phyloP scores from a whole-genome alignment of 2,797 vertebrate genomes.

The Danio choprae region DNA sequence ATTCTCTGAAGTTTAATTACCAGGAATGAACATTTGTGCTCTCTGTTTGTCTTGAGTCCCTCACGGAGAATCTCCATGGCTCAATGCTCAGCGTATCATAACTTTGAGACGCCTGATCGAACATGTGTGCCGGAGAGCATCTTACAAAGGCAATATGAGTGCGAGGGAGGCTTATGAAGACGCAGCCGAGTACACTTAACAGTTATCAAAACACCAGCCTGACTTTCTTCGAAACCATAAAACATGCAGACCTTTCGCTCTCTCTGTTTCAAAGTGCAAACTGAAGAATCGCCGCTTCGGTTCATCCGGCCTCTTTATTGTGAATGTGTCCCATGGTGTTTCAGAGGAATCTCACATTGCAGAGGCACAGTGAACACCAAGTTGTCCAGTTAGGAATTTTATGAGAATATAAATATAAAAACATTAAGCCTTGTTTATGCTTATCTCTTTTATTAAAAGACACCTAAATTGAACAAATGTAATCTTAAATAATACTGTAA shows the following conservation, averaged over 20 bases:
- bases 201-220: conserved; percentile 65
- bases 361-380: conserved; percentile 44
- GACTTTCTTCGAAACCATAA: conserved; percentile 63
- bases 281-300: conserved; percentile 57
- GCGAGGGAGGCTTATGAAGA: conserved; percentile 54
- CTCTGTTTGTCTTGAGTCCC: conserved; percentile 50
- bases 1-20: conserved; percentile 33
- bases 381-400: background rate
- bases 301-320: conserved; percentile 48
- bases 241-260: conserved; percentile 42
- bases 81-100: conserved; percentile 52
- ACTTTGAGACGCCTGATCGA: conserved; percentile 49
- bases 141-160: conserved; percentile 53
- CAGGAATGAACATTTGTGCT: conserved; percentile 32
- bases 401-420: no score
- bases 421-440: no score
- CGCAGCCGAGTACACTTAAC: conserved; percentile 52
- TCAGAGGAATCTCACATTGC: conserved; percentile 58
- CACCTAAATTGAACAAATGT: no score
- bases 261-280: conserved; percentile 57
- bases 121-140: conserved; percentile 17
- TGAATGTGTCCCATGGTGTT: conserved; percentile 67
- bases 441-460: no score
- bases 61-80: conserved; percentile 12
- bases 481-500: no score